Evolutionary conservation across 2,113 vertebrate genomes (phyloP).

Genomic region (Tetrax tetrax): DNA sequence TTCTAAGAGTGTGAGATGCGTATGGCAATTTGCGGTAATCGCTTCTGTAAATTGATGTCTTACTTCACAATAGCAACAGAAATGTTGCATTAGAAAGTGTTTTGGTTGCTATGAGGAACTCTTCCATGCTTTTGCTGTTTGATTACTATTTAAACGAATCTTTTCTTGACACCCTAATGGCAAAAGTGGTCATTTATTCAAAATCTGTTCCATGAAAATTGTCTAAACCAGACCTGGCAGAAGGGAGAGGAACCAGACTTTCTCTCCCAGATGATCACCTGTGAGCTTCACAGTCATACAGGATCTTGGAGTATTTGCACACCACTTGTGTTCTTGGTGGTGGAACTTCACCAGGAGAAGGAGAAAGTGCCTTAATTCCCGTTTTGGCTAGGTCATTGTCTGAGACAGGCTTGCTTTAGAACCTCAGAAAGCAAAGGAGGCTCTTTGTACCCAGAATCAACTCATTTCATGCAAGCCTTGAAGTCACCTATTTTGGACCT

Average conservation of each 20-base stretch:
- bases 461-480: not conserved
- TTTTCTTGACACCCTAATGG: not conserved
- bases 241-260: not conserved
- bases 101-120: not conserved
- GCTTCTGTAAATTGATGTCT: not conserved
- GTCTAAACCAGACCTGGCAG: not conserved
- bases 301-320: not conserved
- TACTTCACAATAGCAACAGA: not conserved
- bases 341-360: not conserved
- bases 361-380: not conserved
- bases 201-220: not conserved
- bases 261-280: not conserved
- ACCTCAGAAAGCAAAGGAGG: rapidly evolving
- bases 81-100: not conserved
- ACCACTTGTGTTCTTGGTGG: not conserved
- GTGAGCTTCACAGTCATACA: not conserved
- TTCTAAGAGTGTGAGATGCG: not conserved
- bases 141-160: not conserved
- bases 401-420: not conserved
- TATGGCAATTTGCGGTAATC: not conserved
- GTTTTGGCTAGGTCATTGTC: not conserved
- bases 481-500: not conserved
- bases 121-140: not conserved
- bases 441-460: not conserved
- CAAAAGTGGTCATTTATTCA: not conserved